Evolutionary conservation across 2,113 vertebrate species (phyloP).

Genomic region (Hippoglossus stenolepis): DNA sequence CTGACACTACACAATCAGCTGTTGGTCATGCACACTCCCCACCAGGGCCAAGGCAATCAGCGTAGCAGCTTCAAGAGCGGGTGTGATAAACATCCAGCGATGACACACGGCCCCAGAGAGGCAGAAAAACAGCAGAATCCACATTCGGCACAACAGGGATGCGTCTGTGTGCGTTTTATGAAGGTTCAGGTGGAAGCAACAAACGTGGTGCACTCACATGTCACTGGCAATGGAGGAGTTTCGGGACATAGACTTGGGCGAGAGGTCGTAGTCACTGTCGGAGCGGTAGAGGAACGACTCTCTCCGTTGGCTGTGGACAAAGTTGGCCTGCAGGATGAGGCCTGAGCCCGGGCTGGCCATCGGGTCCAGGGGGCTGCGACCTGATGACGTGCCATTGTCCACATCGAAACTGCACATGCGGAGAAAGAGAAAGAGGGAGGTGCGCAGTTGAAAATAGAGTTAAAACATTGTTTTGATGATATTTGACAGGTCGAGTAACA

Average conservation of each 20-base stretch:
- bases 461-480: too few species aligned
- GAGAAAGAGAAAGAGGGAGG: constrained; percentile 3
- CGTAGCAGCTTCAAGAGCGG: constrained; percentile 15
- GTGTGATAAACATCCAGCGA: constrained; percentile 25
- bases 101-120: constrained; percentile 29
- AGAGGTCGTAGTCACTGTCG: constrained; percentile 98
- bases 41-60: constrained; percentile 14
- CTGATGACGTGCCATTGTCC: constrained; percentile 98
- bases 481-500: too few species aligned
- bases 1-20: constrained; percentile 55
- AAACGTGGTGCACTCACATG: constrained; percentile 85
- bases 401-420: constrained; percentile 91
- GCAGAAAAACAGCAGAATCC: constrained; percentile 5
- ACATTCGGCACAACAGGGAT: constrained; percentile 4
- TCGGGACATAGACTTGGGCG: constrained; percentile 98
- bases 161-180: neutral
- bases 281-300: constrained; percentile 99
- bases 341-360: constrained; percentile 98
- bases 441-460: neutral
- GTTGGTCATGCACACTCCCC: constrained; percentile 55
- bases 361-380: constrained; percentile 98
- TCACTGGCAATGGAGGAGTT: constrained; percentile 99
- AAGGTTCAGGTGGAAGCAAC: constrained; percentile 9
- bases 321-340: constrained; percentile 98
- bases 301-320: constrained; percentile 96